These are phyloP conservation scores for Drosophila acutilabella DNA, from an alignment of 2,888 invertebrate genomes.

Conservation along the genomic window DNA sequence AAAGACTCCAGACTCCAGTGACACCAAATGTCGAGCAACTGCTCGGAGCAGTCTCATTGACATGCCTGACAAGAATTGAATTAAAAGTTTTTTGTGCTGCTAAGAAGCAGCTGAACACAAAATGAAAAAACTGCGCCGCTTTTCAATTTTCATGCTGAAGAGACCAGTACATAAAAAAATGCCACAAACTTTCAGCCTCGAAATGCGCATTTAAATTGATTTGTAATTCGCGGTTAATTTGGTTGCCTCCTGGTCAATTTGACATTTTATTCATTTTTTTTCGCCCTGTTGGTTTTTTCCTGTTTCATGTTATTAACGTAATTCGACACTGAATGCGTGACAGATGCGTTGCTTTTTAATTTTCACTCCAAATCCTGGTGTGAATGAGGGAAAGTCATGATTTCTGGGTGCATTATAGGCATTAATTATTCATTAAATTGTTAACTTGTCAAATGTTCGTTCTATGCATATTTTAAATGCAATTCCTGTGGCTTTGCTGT, in stretches of 20 bases:
- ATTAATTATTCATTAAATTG: constrained; percentile 65
- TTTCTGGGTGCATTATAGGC: constrained; percentile 20
- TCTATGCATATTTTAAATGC: constrained; percentile 31
- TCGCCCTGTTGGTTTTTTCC: constrained; percentile 38
- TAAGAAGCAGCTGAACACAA: constrained; percentile 32
- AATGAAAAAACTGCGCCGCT: constrained; percentile 42
- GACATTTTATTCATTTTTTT: constrained; percentile 58
- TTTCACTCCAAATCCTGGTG: constrained; percentile 9
- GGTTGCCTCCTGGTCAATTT: constrained; percentile 37
- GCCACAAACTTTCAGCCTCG: constrained; percentile 35
- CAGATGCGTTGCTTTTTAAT: constrained; percentile 49
- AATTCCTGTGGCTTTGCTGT: constrained; percentile 14
- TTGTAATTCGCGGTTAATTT: constrained; percentile 77
- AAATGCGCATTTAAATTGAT: constrained; percentile 73
- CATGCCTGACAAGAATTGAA: constrained; percentile 77
- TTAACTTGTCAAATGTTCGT: constrained; percentile 55
- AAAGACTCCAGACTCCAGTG: constrained; percentile 12
- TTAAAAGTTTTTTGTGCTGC: constrained; percentile 67
- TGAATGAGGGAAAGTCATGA: neutral
- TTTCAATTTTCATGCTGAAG: constrained; percentile 47
- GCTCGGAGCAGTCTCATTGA: constrained; percentile 58
- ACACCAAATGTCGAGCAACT: constrained; percentile 19
- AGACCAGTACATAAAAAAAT: neutral
- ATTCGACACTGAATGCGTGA: constrained; percentile 70
- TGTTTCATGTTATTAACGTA: constrained; percentile 63